phyloP scores from a whole-genome alignment of 1,140 invertebrate genomes.

The Drosophila athabasca region DNA sequence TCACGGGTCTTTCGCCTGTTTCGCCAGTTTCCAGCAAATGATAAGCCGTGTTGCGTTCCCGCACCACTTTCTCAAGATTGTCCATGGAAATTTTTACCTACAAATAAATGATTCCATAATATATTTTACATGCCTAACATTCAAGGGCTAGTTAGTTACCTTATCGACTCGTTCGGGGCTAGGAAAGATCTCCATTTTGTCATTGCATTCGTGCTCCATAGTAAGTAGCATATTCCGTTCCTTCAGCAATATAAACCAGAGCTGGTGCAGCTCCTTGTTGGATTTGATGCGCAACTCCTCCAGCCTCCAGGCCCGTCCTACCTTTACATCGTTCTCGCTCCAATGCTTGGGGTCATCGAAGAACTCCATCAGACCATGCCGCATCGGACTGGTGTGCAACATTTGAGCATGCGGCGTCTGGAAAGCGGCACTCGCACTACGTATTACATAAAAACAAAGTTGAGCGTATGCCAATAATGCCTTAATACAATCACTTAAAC shows the following conservation, averaged over 20 bases:
- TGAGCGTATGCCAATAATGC: not conserved
- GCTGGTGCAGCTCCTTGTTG: conserved; percentile 97
- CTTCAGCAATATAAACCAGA: conserved; percentile 98
- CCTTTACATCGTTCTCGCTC: conserved; percentile 90
- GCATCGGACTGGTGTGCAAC: conserved; percentile 38
- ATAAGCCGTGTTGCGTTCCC: conserved; percentile 96
- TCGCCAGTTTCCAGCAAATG: conserved; percentile 95
- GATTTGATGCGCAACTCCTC: conserved; percentile 98
- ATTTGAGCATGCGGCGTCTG: conserved; percentile 34
- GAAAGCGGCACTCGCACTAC: conserved; percentile 23
- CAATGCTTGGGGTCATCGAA: conserved; percentile 96
- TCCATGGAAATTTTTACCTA: conserved; percentile 94
- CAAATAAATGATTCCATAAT: not conserved
- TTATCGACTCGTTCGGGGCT: conserved; percentile 98
- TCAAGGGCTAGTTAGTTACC: conserved; percentile 84
- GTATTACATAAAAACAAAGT: conserved; percentile 66
- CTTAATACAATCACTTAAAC: no score
- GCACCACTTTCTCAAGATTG: conserved; percentile 95
- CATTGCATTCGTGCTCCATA: conserved; percentile 94
- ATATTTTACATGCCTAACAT: not conserved
- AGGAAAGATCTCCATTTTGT: conserved; percentile 90
- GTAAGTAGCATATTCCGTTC: conserved; percentile 98
- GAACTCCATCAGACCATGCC: conserved; percentile 92
- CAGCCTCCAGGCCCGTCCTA: conserved; percentile 93
- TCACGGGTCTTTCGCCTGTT: conserved; percentile 89